Base-by-base conservation (phyloP, 2,888 invertebrate species). In the Polymixis lichenea region DNA sequence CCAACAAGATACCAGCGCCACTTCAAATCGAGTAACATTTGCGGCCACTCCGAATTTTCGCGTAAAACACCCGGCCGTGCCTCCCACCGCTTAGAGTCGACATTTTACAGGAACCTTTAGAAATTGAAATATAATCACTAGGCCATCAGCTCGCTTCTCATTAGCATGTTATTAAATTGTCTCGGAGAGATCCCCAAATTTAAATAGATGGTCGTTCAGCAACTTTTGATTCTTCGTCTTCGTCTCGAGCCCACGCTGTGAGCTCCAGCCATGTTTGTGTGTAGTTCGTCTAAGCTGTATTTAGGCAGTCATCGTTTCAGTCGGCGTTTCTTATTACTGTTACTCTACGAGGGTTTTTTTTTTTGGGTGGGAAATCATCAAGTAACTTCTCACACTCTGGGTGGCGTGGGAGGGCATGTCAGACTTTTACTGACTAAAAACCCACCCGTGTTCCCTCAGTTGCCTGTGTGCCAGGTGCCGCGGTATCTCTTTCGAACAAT, bases 121-220 rank as follows among this genome's bases (percentile, higher is more conserved):
- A 80, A 88, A 90, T 88, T 86, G 88, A 85, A 87, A 81, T 82
- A 77, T 86, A 87, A 87, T 87, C 82, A 81, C 61, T 15, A 53
- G 65, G 71, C 72, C 75, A 32, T 73, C 68, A 85, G 61, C 65
- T 73, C 69, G 78, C 70, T 75, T 73, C 85, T 88, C 88, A 88
- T 91, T 89, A 88, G 84, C 89, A 89, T 89, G 83, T 86, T 89
- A 89, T 90, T 88, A 89, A 86, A 86, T 77, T 71, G 75, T 66
- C 80, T 66, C 64, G 25, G 56, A 38, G 73, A 75, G 66, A 70
- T 56, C 55, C 61, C 9, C 22, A 19, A 66, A 73, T 66, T 70
- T 60, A 60, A n/a, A n/a, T n/a, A n/a, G n/a, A n/a, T n/a, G n/a
- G n/a, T n/a, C n/a, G n/a, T n/a, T n/a, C n/a, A n/a, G n/a, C n/a